These are phyloP conservation scores for Alitta virens DNA, from an alignment of 2,888 invertebrate genomes.

Conservation along the genomic window DNA sequence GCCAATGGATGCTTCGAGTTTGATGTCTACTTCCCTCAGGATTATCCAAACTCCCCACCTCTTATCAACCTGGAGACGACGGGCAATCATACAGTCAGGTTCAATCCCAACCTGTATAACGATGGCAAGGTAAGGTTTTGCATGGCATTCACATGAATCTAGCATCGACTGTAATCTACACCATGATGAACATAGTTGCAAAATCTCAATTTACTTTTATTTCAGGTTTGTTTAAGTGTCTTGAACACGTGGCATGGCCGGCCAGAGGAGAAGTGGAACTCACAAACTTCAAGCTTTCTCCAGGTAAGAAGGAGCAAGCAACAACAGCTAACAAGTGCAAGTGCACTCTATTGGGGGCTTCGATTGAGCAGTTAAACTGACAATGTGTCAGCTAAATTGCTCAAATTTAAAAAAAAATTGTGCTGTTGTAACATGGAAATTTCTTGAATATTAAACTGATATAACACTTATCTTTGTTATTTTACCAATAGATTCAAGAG, in stretches of 20 bases:
- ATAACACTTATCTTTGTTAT: no score
- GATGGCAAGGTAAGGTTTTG: conserved; percentile 90
- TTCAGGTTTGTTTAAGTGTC: conserved; percentile 76
- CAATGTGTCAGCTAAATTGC: no score
- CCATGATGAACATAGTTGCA: no score
- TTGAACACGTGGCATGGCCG: conserved; percentile 95
- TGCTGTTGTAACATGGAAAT: no score
- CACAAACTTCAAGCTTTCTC: conserved; percentile 89
- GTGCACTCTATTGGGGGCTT: no score
- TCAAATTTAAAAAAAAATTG: no score
- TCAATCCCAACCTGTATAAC: conserved; percentile 59
- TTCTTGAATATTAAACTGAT: no score
- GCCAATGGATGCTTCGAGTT: conserved; percentile 59
- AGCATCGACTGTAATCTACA: no score
- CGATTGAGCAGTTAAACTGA: no score
- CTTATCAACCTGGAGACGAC: conserved; percentile 57
- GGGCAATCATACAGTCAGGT: conserved; percentile 56
- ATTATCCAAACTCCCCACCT: conserved; percentile 58
- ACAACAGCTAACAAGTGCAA: no score
- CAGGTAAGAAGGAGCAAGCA: conserved; percentile 58
- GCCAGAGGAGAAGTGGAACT: conserved; percentile 96
- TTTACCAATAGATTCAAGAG: no score
- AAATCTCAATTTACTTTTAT: not conserved
- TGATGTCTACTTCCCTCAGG: conserved; percentile 58
- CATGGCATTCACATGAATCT: no score